Conservation (phyloP, 2,888 invertebrate species). For the Oligia latruncula region DNA sequence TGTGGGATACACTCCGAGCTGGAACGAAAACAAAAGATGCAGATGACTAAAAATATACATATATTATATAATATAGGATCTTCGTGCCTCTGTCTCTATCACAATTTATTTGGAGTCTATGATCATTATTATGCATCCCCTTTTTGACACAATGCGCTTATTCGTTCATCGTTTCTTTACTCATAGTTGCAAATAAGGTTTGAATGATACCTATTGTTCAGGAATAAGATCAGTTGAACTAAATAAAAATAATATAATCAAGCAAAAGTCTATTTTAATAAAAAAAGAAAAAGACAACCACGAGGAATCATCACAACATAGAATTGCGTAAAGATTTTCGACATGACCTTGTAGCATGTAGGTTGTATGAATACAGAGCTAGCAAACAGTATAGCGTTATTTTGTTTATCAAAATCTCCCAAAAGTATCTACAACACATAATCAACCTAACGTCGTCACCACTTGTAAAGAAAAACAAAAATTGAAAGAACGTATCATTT, state of each 20-base stretch:
- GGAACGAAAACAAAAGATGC: conserved; percentile 46
- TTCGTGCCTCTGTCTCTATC: background rate
- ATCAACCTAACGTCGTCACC: no score
- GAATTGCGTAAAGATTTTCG: background rate
- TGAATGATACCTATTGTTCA: no score
- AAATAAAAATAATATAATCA: no score
- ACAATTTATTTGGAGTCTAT: background rate
- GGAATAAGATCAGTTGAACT: background rate
- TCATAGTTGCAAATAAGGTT: background rate
- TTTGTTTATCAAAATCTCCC: background rate
- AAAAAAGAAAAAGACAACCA: no score
- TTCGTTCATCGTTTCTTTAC: background rate
- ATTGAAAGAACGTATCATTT: background rate
- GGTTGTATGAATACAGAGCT: background rate
- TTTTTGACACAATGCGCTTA: background rate
- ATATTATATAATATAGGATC: no score
- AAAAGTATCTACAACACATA: no score
- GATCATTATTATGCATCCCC: no score
- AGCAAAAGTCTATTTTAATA: background rate
- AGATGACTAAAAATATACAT: background rate
- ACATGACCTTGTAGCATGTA: background rate
- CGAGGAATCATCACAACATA: no score
- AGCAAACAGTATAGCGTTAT: background rate
- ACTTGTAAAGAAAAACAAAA: background rate
- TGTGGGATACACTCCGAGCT: conserved; percentile 84